phyloP scores from a whole-genome alignment of 2,888 invertebrate species.

The Xiphydria camelus region DNA sequence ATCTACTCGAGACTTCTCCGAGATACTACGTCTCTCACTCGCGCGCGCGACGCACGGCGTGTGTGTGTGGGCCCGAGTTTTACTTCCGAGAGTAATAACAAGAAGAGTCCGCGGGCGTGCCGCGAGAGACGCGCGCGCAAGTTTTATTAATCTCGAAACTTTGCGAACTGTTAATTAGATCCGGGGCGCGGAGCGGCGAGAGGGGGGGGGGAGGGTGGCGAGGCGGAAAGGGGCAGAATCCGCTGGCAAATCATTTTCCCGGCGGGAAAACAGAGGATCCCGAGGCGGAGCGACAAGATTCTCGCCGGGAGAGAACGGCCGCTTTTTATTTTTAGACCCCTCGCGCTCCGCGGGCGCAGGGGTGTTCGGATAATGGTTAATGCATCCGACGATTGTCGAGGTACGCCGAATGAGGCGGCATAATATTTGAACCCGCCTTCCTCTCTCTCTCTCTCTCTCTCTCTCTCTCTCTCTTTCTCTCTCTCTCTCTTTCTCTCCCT shows the following conservation, averaged over 20 bases:
- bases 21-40: neutral
- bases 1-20: too few species aligned
- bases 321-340: too few species aligned
- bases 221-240: too few species aligned
- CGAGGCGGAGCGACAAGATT: too few species aligned
- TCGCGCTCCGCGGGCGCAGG: too few species aligned
- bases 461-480: constrained; percentile 3
- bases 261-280: too few species aligned
- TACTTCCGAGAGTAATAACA: constrained; percentile 25
- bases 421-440: constrained; percentile 19
- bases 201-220: neutral
- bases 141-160: constrained; percentile 56
- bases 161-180: constrained; percentile 54
- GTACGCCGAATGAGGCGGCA: constrained; percentile 37
- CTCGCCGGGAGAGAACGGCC: too few species aligned
- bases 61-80: too few species aligned
- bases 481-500: constrained; percentile 5
- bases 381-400: constrained; percentile 41
- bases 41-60: neutral
- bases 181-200: constrained; percentile 27
- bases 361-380: too few species aligned
- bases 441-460: constrained; percentile 2
- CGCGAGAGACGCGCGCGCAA: constrained; percentile 19
- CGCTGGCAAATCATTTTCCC: too few species aligned
- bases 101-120: constrained; percentile 15